phyloP scores from a whole-genome alignment of 2,888 invertebrate species.

The Coelogynopora nodosa region DNA sequence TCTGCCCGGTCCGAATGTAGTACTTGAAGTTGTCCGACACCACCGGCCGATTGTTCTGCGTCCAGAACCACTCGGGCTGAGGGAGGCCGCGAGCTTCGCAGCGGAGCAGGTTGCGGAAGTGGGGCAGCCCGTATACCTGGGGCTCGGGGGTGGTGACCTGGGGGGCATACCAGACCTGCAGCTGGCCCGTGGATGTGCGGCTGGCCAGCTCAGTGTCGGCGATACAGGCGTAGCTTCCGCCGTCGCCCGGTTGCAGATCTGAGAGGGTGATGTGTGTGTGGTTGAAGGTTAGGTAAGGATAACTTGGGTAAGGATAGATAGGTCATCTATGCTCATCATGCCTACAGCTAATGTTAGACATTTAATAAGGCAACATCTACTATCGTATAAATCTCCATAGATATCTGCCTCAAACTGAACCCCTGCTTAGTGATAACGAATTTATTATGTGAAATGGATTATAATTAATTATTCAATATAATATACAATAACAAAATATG shows the following conservation, averaged over 20 bases:
- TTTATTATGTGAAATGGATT: too few relatives aligned
- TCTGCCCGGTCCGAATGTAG: not conserved
- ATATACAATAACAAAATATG: too few relatives aligned
- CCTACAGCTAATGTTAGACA: too few relatives aligned
- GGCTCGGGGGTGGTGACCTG: not conserved
- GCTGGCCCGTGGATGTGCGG: not conserved
- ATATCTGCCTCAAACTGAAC: too few relatives aligned
- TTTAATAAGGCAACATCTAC: too few relatives aligned
- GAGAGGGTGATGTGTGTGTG: too few relatives aligned
- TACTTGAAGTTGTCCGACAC: not conserved
- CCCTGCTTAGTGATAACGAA: too few relatives aligned
- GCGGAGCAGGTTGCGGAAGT: not conserved
- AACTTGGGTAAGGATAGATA: too few relatives aligned
- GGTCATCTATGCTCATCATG: too few relatives aligned
- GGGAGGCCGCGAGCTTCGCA: conserved; percentile 30
- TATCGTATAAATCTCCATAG: too few relatives aligned
- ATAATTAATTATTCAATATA: too few relatives aligned
- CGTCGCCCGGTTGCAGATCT: not conserved
- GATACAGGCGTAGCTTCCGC: not conserved
- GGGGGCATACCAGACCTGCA: conserved; percentile 2
- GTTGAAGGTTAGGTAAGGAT: too few relatives aligned
- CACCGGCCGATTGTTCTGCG: not conserved
- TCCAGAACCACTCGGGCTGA: conserved; percentile 30
- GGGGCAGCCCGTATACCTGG: not conserved
- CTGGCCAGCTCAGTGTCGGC: not conserved